Percentiles rank a stretch among this genome's conserved stretches.
Conservation (phyloP, 2,797 vertebrate species). For the Sebastes oblongus region DNA sequence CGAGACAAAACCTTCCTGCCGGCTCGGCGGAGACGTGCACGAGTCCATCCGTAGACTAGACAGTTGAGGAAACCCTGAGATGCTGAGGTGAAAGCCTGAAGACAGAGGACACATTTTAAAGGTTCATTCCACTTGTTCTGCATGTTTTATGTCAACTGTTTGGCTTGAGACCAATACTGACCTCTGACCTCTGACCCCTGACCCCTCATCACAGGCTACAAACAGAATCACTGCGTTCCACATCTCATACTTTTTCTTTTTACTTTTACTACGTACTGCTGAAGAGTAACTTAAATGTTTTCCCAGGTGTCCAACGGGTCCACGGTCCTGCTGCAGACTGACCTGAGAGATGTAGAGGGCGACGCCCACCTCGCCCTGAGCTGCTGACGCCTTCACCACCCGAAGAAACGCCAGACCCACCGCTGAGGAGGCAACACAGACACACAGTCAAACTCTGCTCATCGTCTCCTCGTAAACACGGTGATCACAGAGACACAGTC, state of each 20-base stretch:
- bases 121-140: too few species aligned
- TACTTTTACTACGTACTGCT: too few species aligned
- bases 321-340: background rate
- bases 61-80: constrained; percentile 93
- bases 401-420: constrained; percentile 79
- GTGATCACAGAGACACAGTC: background rate
- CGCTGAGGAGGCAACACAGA: constrained; percentile 73
- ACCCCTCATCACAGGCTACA: background rate
- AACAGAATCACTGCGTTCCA: too few species aligned
- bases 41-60: constrained; percentile 88
- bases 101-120: background rate
- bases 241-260: background rate
- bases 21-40: constrained; percentile 74
- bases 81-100: constrained; percentile 87
- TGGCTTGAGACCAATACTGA: background rate
- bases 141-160: too few species aligned
- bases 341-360: constrained; percentile 78
- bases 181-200: background rate
- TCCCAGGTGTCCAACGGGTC: too few species aligned
- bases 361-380: constrained; percentile 67
- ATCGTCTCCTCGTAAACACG: background rate
- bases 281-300: too few species aligned
- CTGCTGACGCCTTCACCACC: constrained; percentile 56
- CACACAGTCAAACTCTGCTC: background rate
- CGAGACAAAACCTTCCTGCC: constrained; percentile 63